Evolutionary conservation across 35 echinoderm and acorn worm species (phyloP).

Genomic region (Amphiura filiformis): DNA sequence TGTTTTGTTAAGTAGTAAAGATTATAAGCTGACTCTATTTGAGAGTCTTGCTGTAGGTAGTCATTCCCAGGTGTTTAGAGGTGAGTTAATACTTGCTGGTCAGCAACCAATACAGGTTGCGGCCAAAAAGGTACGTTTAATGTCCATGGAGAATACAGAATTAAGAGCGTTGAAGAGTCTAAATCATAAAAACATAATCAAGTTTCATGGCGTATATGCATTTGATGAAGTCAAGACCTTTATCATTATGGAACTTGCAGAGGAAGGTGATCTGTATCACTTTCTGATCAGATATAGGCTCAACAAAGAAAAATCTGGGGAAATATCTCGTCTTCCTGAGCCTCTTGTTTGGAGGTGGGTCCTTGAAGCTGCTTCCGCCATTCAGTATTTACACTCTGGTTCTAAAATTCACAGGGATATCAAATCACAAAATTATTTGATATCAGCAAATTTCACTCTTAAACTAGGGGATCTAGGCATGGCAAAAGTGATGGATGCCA

Average conservation of each 20-base stretch:
- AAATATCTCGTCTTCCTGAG: background rate
- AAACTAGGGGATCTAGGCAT: background rate
- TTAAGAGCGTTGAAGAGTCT: background rate
- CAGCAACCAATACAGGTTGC: background rate
- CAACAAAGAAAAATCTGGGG: background rate
- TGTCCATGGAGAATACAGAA: background rate
- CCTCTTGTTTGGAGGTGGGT: background rate
- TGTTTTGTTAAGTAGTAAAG: background rate
- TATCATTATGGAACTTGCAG: background rate
- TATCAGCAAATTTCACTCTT: background rate
- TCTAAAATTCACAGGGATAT: background rate
- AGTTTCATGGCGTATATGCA: background rate
- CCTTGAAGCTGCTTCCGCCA: background rate
- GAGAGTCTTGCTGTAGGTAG: background rate
- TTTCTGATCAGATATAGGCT: background rate
- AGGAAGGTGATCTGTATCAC: background rate
- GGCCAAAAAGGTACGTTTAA: background rate
- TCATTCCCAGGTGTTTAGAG: background rate
- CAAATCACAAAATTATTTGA: background rate
- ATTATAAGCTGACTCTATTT: background rate
- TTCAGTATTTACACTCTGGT: background rate
- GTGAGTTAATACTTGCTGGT: background rate
- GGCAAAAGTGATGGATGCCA: background rate
- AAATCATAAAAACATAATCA: background rate
- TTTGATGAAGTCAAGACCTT: background rate